phyloP scores from a whole-genome alignment of 1,140 invertebrate genomes.

The Tetragonula clypearis region DNA sequence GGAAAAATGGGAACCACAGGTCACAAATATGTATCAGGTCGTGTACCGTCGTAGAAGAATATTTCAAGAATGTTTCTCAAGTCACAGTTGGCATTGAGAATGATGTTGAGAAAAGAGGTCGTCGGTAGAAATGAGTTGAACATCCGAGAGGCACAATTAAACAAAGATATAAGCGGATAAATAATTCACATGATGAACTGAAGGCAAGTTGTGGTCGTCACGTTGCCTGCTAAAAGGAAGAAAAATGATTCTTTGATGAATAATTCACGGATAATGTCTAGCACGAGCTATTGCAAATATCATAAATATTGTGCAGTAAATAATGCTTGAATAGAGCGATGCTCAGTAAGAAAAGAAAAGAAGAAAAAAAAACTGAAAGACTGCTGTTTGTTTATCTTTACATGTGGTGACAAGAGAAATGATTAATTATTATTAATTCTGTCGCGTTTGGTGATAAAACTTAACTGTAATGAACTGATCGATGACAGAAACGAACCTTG shows the following conservation, averaged over 20 bases:
- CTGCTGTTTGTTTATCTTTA: background rate
- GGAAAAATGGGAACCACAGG: too few relatives aligned
- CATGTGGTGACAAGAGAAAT: background rate
- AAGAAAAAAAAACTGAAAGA: background rate
- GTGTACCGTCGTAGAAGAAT: too few relatives aligned
- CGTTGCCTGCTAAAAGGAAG: background rate
- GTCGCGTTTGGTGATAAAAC: background rate
- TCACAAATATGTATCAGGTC: too few relatives aligned
- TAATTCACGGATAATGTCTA: background rate
- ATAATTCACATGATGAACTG: background rate
- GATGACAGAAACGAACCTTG: background rate
- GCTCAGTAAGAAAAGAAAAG: background rate
- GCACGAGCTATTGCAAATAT: background rate
- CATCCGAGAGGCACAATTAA: background rate
- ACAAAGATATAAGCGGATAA: background rate
- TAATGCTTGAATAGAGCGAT: background rate
- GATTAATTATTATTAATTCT: conserved; percentile 7
- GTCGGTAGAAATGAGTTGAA: background rate
- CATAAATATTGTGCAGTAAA: background rate
- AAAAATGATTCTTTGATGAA: background rate
- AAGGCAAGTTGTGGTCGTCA: too few relatives aligned
- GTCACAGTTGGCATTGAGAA: too few relatives aligned
- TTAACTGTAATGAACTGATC: conserved; percentile 19
- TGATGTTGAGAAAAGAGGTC: too few relatives aligned
- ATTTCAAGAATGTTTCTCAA: too few relatives aligned